Evolutionary conservation across 2,797 vertebrate genomes (phyloP).

Genomic region (Sparidentex hasta): DNA sequence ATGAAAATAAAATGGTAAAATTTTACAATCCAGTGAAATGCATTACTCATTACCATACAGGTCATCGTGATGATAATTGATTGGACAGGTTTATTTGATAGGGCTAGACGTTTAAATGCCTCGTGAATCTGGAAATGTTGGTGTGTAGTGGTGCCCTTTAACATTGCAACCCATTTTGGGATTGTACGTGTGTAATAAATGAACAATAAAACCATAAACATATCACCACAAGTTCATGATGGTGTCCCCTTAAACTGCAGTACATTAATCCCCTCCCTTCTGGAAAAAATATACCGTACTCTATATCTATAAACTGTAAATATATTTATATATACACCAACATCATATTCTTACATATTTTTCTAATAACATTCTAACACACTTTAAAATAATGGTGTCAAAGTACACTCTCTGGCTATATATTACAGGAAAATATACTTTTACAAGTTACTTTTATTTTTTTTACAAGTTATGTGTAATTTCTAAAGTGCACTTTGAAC

Average conservation of each 20-base stretch:
- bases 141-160: neutral
- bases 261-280: neutral
- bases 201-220: neutral
- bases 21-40: slow-evolving; percentile 29
- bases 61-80: slow-evolving; percentile 4
- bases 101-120: slow-evolving; percentile 12
- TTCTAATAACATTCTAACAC: too few species aligned
- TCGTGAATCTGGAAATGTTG: neutral
- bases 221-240: neutral
- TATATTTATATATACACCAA: too few species aligned
- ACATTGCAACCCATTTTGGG: neutral
- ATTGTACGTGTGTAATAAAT: neutral
- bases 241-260: neutral
- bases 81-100: slow-evolving; percentile 19
- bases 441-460: too few species aligned
- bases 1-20: slow-evolving; percentile 32
- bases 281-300: too few species aligned
- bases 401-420: too few species aligned
- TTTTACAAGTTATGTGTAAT: too few species aligned
- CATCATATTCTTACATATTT: too few species aligned
- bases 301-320: too few species aligned
- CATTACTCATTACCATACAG: slow-evolving; percentile 11
- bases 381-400: too few species aligned
- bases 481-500: too few species aligned
- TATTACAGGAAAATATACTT: too few species aligned